Base-by-base conservation (phyloP, 2,113 vertebrate species). In the Pterocles gutturalis region DNA sequence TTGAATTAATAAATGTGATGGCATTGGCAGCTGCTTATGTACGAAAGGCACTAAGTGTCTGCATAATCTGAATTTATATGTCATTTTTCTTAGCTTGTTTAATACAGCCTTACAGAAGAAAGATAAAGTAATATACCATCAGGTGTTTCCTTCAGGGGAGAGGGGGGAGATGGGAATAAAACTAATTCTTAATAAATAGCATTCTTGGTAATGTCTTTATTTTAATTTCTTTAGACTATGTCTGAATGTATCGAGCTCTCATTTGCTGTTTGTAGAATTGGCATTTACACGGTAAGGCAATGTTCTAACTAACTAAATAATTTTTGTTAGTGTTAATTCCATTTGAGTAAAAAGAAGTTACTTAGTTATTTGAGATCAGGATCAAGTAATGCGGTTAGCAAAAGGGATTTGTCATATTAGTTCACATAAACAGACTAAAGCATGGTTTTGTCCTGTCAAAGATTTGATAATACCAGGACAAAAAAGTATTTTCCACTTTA, bases 201-300 rank as follows among this genome's bases (percentile, higher is more conserved):
- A 58, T 96, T 96, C 76, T 87, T 96, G 84, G 89, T 98, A 97
- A 98, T 94, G 66, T 97, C 93, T 97, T 95, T 95, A 97, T 97
- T 98, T 97, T 97, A 96, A 97, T 98, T 96, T 97, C 93, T 96
- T 97, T 98, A 98, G 97, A 98, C 94, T 97, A 99, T 99, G 99
- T 99, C 99, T 98, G 99, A 99, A 96, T 98, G 98, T 98, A 98
- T 99, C 98, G 99, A 98, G 98, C 98, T 99, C 97, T 98, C 98
- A 96, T 98, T 98, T 96, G 99, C 99, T 73, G 97, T 99, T 98
- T 99, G 99, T 98, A 99, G 99, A 98, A 99, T 99, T 98, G 99
- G 98, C 97, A 97, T 99, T 98, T 99, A 99, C 97, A 99, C 97
- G 98, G 99, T 99, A 99, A 99, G 99, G 96, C 85, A 64, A 92